Base-by-base conservation (phyloP, 2,113 vertebrate genomes). In the Boulengeromyrus knoepffleri region DNA sequence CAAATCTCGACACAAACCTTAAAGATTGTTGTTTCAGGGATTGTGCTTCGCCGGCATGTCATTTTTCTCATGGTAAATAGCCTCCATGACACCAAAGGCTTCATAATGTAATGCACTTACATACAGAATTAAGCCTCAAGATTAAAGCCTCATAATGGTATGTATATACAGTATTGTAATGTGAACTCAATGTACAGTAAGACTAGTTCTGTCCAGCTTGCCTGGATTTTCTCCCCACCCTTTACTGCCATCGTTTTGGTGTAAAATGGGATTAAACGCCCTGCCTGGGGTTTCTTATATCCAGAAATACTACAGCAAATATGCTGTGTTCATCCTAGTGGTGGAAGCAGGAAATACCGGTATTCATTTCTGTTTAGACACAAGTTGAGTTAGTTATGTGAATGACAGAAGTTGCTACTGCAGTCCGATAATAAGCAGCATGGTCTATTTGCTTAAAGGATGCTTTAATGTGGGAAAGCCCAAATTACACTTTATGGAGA, bases 101-200 rank as follows among this genome's bases (percentile, higher is more conserved):
- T 47, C 8, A 45, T 85, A 85, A 85, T 85, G 45, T 3, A 85
- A 85, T 47, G 24, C 45, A 31, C 27, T 66, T 31, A 1, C 62
- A 85, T 47, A 84, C 19, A 46, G 15, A 21, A 45, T 46, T 45
- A 47, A 85, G 39, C 21, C 17, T 85, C 10, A 42, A 47, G 19
- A 85, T 85, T 24, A 45, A 85, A 85, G 1, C 39, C 39, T 24
- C 39, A 17, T 45, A 36, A 83, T 45, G 17, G 19, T 46, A 9
- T 85, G 45, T 85, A 85, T 85, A 47, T 85, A 47, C 46, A 85
- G 80, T 85, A n/a, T 46, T 46, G 21, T 85, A 85, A 85, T 85
- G 80, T 46, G 17, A 47, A 85, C 17, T n/a, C 42, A 85, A 85
- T 46, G 19, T 46, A n/a, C 45, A 47, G 42, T 85, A 19, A 85